These are phyloP conservation scores for Ecliptopera silaceata DNA, from an alignment of 2,888 invertebrate species.

Conservation along the genomic window DNA sequence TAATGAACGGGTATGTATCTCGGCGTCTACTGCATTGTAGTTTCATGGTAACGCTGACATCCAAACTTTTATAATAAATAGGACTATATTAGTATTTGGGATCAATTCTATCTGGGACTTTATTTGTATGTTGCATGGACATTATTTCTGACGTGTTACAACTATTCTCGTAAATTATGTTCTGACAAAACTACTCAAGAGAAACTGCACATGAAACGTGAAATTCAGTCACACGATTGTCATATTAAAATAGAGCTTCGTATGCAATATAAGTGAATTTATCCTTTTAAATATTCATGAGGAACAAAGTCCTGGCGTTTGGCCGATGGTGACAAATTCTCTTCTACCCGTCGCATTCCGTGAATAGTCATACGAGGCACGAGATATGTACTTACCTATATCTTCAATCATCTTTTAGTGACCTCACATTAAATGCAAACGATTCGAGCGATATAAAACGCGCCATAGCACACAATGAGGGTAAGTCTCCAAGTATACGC, in stretches of 20 bases:
- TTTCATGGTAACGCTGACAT: too few species aligned
- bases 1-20: too few species aligned
- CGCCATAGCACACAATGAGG: conserved; percentile 34
- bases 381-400: conserved; percentile 49
- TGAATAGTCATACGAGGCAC: conserved; percentile 62
- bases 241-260: conserved; percentile 55
- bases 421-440: conserved; percentile 38
- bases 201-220: conserved; percentile 39
- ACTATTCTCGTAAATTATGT: conserved; percentile 17
- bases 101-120: too few species aligned
- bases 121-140: background rate
- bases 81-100: too few species aligned
- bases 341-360: conserved; percentile 61
- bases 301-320: conserved; percentile 59
- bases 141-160: background rate
- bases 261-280: conserved; percentile 75
- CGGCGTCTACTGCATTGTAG: too few species aligned
- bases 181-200: conserved; percentile 8
- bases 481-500: conserved; percentile 36
- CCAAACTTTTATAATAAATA: too few species aligned
- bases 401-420: conserved; percentile 41
- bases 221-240: conserved; percentile 56
- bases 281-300: conserved; percentile 75
- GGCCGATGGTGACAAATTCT: conserved; percentile 62
- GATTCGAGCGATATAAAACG: conserved; percentile 35